A percentile compares a stretch with the other conserved stretches of the same genome.
Conservation (phyloP, 2,113 vertebrate genomes). For the Peucedramus taeniatus region DNA sequence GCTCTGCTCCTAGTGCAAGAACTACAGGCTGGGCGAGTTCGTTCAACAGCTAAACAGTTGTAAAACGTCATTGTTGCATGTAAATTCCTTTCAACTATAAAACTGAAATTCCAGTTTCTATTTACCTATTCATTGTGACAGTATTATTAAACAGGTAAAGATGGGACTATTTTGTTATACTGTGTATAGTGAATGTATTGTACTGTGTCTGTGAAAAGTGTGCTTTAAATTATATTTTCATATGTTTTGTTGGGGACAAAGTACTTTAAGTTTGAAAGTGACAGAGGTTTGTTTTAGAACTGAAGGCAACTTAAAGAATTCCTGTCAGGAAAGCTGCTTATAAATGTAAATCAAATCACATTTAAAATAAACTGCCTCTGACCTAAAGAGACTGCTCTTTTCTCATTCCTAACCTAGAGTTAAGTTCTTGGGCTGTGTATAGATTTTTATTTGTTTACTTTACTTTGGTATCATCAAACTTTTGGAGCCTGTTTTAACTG, state of each 20-base stretch:
- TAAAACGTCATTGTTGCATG: slow-evolving; percentile 82
- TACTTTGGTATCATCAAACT: not conserved
- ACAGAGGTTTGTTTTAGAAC: slow-evolving; percentile 86
- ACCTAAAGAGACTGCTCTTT: slow-evolving; percentile 47
- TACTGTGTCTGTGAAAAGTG: slow-evolving; percentile 92
- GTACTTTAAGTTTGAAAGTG: slow-evolving; percentile 84
- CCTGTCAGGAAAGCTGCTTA: slow-evolving; percentile 91
- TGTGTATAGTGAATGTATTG: slow-evolving; percentile 97
- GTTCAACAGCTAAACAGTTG: slow-evolving; percentile 77
- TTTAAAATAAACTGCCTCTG: slow-evolving; percentile 89
- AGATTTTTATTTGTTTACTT: not conserved
- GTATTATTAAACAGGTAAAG: slow-evolving; percentile 90
- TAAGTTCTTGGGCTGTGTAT: not conserved
- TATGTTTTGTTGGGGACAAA: slow-evolving; percentile 87
- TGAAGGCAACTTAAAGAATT: slow-evolving; percentile 83
- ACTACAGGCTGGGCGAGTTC: slow-evolving; percentile 67
- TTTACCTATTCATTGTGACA: slow-evolving; percentile 84
- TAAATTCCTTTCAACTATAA: slow-evolving; percentile 74
- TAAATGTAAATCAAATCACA: slow-evolving; percentile 90
- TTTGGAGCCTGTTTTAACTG: not conserved
- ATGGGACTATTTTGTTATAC: slow-evolving; percentile 92
- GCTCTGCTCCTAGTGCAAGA: slow-evolving; percentile 71
- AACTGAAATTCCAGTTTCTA: slow-evolving; percentile 77
- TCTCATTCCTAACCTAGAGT: not conserved
- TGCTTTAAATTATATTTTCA: slow-evolving; percentile 99